Evolutionary conservation across 2,888 invertebrate species (phyloP).

Genomic region (Polyploca ridens): DNA sequence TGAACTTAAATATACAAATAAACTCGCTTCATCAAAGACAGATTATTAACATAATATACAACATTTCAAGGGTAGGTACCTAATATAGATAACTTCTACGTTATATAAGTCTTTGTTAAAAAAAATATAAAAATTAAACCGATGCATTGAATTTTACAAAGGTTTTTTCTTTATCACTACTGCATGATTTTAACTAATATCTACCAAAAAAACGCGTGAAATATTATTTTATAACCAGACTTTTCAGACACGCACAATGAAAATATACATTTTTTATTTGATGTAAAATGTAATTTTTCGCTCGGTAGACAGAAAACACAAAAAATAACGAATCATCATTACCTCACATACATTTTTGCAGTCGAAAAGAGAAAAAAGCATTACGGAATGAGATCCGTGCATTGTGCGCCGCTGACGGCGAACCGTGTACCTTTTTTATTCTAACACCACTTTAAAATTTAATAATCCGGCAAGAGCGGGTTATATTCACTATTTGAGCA

Average conservation of each 20-base stretch:
- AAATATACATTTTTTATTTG: slow-evolving; percentile 2
- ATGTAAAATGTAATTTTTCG: slow-evolving; percentile 6
- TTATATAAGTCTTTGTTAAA: too few relatives aligned
- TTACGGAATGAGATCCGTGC: slow-evolving; percentile 40
- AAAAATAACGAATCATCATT: slow-evolving; percentile 37
- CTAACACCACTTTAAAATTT: slow-evolving; percentile 37
- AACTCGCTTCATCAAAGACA: too few relatives aligned
- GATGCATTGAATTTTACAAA: too few relatives aligned
- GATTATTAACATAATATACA: too few relatives aligned
- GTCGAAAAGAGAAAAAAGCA: slow-evolving; percentile 36
- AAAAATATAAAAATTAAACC: too few relatives aligned
- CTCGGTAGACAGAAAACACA: slow-evolving; percentile 12
- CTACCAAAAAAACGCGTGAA: not conserved
- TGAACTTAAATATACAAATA: too few relatives aligned
- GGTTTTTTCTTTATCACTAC: not conserved
- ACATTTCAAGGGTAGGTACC: too few relatives aligned
- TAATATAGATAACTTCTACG: too few relatives aligned
- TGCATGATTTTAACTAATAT: not conserved
- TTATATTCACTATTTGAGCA: not conserved
- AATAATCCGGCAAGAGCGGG: slow-evolving; percentile 17
- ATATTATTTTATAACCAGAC: not conserved
- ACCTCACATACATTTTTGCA: slow-evolving; percentile 35
- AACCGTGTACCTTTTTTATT: slow-evolving; percentile 29
- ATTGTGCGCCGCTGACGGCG: slow-evolving; percentile 34
- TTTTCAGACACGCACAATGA: not conserved